A percentile compares a stretch with the other conserved stretches of the same genome.
Conservation (phyloP, 2,113 vertebrate species). For the Cavia porcellus region DNA sequence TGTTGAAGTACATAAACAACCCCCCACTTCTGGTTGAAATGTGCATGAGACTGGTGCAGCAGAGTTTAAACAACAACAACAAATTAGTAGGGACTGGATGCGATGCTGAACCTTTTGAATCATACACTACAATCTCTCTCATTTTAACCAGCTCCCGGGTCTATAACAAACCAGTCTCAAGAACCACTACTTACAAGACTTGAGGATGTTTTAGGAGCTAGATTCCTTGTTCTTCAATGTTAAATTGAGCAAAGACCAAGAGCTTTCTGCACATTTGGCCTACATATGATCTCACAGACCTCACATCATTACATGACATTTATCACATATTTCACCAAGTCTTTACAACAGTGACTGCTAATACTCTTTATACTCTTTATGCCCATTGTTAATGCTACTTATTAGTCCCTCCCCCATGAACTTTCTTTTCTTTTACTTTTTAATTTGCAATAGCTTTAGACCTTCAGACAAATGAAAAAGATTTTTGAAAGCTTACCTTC, state of each 20-base stretch:
- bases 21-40: background rate
- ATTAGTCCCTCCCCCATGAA: background rate
- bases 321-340: background rate
- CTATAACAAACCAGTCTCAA: constrained; percentile 29
- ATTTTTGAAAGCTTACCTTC: background rate
- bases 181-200: background rate
- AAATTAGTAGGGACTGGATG: background rate
- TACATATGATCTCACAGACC: background rate
- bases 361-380: background rate
- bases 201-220: constrained; percentile 5
- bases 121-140: background rate
- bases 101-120: constrained; percentile 34
- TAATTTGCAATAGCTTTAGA: constrained; percentile 20
- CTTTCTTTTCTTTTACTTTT: background rate
- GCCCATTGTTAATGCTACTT: background rate
- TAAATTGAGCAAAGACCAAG: background rate
- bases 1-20: background rate
- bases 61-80: background rate
- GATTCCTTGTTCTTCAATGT: background rate
- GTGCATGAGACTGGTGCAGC: background rate
- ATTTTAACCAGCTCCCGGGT: constrained; percentile 13
- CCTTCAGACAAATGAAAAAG: background rate
- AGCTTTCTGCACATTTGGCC: background rate
- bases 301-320: background rate
- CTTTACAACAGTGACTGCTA: background rate